Evolutionary conservation across 2,113 vertebrate genomes (phyloP), one percentile per base, ranked within the genome.

Genomic region (Theristicus caerulescens): DNA sequence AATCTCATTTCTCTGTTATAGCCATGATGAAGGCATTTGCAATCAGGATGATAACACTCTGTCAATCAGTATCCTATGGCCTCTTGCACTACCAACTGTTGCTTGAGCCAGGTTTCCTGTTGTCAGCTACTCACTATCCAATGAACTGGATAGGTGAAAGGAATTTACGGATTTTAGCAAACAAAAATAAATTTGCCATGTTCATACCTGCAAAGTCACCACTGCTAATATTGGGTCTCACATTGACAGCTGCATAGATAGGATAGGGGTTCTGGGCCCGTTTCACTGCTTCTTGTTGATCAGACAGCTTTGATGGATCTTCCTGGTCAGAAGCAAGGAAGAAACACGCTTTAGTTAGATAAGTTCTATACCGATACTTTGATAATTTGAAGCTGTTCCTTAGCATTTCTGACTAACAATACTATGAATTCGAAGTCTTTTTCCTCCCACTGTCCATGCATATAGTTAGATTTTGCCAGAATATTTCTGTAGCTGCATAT

Each of bases 221-320:
- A 66, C 95, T 94, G 21, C 96, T 98, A 77, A 97, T 44, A 74
- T 97, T 97, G 31, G 86, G 86, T 88, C 79, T 96, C 87, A 98
- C 98, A 4, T 98, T 98, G 77, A 98, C 58, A 25, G 98, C 88
- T 65, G 98, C 97, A 22, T 98, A 98, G 76, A 98, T 98, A 44
- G 98, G 98, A 65, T 97, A 98, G n/a, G 98, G 98, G 88, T 98
- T 98, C 95, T 98, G 98, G 27, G 96, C 98, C 90, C 89, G 78
- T 81, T 93, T 97, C 88, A 98, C 94, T 5, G 97, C 98, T 90
- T 88, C 95, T 59, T 98, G 98, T 67, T 98, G 98, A 82, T 98
- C 98, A 85, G 98, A 98, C 27, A 98, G 96, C 71, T 98, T 98
- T 82, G 97, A 97, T 5, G 97, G 79, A 78, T 98, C 98, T 90